These are phyloP conservation scores for Pandemis heparana DNA, from an alignment of 2,888 invertebrate genomes.

Conservation along the genomic window DNA sequence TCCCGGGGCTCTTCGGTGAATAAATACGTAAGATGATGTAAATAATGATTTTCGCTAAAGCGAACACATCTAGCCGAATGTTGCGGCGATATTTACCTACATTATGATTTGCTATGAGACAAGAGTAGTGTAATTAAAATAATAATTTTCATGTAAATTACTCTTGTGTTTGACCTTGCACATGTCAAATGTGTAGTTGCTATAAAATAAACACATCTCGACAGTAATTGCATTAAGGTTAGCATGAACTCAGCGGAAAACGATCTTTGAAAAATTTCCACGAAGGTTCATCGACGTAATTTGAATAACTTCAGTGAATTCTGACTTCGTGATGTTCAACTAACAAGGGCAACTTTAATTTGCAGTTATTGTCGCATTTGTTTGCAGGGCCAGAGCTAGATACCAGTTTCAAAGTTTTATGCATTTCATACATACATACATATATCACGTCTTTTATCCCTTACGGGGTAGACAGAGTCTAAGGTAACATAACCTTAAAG, in stretches of 20 bases:
- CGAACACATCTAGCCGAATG: not conserved
- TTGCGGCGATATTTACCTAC: not conserved
- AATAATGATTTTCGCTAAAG: not conserved
- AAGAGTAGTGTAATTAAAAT: constrained; percentile 1
- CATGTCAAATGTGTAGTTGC: constrained; percentile 11
- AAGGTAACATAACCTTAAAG: too few species aligned
- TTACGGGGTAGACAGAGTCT: too few species aligned
- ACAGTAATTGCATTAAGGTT: constrained; percentile 16
- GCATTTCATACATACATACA: too few species aligned
- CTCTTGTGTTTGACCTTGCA: constrained; percentile 7
- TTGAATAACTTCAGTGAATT: not conserved
- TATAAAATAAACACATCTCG: constrained; percentile 23
- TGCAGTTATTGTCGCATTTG: too few species aligned
- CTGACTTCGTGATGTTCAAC: not conserved
- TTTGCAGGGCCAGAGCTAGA: too few species aligned
- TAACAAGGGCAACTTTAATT: too few species aligned
- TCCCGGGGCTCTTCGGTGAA: too few species aligned
- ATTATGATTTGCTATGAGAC: not conserved
- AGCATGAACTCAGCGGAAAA: not conserved
- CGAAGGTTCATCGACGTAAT: not conserved
- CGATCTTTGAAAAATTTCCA: constrained; percentile 6
- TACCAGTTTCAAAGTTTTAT: too few species aligned
- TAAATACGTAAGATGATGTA: not conserved
- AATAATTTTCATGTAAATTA: constrained; percentile 12
- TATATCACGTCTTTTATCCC: too few species aligned